phyloP scores from a whole-genome alignment of 2,797 vertebrate genomes.

The Labeo calbasu region DNA sequence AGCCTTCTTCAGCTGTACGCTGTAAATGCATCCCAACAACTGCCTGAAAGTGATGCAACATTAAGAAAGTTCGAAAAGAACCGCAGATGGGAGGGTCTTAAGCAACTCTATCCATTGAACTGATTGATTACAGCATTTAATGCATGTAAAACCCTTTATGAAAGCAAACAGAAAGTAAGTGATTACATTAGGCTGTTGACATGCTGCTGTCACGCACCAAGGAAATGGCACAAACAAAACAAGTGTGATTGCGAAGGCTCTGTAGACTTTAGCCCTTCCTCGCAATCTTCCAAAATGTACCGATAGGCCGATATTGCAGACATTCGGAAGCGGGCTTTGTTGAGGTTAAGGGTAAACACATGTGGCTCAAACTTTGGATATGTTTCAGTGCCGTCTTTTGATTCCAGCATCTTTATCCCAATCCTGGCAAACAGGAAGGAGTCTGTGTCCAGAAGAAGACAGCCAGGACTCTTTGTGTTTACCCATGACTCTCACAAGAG shows the following conservation, averaged over 20 bases:
- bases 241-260: conserved; percentile 34
- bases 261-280: conserved; percentile 40
- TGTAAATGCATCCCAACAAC: not conserved
- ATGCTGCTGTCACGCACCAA: conserved; percentile 42
- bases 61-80: conserved; percentile 19
- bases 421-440: conserved; percentile 67
- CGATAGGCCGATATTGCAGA: conserved; percentile 34
- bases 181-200: conserved; percentile 50
- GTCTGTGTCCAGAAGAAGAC: conserved; percentile 74
- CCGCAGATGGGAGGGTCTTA: conserved; percentile 23
- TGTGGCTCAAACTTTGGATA: conserved; percentile 59
- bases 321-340: conserved; percentile 56
- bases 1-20: not conserved
- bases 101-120: conserved; percentile 17
- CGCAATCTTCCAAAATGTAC: conserved; percentile 34
- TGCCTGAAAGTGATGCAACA: not conserved
- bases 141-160: conserved; percentile 53
- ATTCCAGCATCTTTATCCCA: conserved; percentile 63
- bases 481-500: conserved; percentile 75
- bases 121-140: conserved; percentile 43
- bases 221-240: conserved; percentile 46
- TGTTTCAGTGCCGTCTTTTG: conserved; percentile 56
- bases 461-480: conserved; percentile 81
- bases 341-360: conserved; percentile 61
- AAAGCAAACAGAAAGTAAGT: conserved; percentile 48